These are phyloP conservation scores for Arnoldichthys spilopterus DNA, from an alignment of 2,797 vertebrate genomes.

Conservation along the genomic window DNA sequence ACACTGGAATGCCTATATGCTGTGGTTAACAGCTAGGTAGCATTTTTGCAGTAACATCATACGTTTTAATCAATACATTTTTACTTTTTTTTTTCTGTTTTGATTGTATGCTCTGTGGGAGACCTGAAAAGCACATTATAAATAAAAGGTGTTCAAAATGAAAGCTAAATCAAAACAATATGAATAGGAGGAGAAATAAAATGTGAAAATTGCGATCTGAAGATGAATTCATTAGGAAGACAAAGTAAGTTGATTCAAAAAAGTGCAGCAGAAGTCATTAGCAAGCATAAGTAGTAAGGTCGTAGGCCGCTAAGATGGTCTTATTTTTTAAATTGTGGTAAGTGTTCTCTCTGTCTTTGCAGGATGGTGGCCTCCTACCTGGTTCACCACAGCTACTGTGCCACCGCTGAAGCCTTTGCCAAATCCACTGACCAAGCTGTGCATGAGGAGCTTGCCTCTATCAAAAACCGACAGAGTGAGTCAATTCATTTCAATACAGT, in stretches of 20 bases:
- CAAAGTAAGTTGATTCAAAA: neutral
- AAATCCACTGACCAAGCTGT: constrained; percentile 95
- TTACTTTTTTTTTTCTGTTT: no score
- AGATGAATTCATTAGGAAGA: no score
- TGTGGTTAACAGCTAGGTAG: no score
- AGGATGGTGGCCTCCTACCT: constrained; percentile 98
- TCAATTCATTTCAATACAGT: constrained; percentile 4
- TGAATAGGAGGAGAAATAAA: neutral
- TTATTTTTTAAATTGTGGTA: neutral
- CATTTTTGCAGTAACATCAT: no score
- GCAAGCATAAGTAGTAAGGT: no score
- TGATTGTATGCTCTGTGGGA: no score
- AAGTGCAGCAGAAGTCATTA: no score
- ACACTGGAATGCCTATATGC: no score
- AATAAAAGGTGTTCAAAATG: neutral
- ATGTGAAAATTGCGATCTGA: no score
- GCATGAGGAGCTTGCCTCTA: constrained; percentile 96
- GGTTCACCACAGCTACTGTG: constrained; percentile 97
- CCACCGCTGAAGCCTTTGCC: constrained; percentile 94
- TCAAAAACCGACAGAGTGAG: constrained; percentile 98
- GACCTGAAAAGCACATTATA: no score
- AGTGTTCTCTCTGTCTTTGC: constrained; percentile 42
- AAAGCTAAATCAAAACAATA: neutral
- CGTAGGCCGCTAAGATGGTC: no score
- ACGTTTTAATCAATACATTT: neutral